These are phyloP conservation scores for Kryptolebias ocellatus DNA, from an alignment of 2,797 vertebrate genomes.

Conservation along the genomic window DNA sequence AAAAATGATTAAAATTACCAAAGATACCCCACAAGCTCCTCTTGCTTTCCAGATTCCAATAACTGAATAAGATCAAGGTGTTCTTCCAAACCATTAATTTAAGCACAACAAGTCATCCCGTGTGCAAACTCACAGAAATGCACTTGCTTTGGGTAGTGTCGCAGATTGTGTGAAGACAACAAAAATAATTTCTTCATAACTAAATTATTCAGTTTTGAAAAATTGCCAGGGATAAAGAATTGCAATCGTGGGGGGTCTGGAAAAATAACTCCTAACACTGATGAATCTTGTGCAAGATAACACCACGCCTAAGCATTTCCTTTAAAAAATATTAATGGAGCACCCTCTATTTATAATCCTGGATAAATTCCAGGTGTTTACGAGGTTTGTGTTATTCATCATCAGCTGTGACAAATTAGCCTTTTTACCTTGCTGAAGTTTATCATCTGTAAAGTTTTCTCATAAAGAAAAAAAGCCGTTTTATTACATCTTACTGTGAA, in stretches of 20 bases:
- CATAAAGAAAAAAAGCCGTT: background rate
- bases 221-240: conserved; percentile 77
- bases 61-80: conserved; percentile 55
- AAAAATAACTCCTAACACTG: conserved; percentile 71
- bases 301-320: conserved; percentile 60
- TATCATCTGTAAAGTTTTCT: background rate
- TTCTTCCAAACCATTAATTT: conserved; percentile 67
- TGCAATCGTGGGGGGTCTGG: conserved; percentile 72
- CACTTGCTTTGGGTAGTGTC: conserved; percentile 34
- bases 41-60: conserved; percentile 50
- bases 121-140: conserved; percentile 61
- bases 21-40: conserved; percentile 53
- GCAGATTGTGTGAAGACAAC: conserved; percentile 56
- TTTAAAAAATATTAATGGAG: conserved; percentile 65
- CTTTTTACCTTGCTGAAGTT: conserved; percentile 28
- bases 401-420: conserved; percentile 60
- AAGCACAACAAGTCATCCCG: conserved; percentile 65
- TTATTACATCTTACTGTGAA: background rate
- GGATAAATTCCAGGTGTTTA: conserved; percentile 61
- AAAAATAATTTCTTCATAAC: conserved; percentile 72
- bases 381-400: conserved; percentile 60
- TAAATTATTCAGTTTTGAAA: conserved; percentile 80
- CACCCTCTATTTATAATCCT: conserved; percentile 59
- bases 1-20: conserved; percentile 23
- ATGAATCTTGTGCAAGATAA: conserved; percentile 70